Percentiles rank a stretch among this genome's conserved stretches.
Conservation (phyloP, 2,888 invertebrate genomes). For the Liodrosophila aerea region DNA sequence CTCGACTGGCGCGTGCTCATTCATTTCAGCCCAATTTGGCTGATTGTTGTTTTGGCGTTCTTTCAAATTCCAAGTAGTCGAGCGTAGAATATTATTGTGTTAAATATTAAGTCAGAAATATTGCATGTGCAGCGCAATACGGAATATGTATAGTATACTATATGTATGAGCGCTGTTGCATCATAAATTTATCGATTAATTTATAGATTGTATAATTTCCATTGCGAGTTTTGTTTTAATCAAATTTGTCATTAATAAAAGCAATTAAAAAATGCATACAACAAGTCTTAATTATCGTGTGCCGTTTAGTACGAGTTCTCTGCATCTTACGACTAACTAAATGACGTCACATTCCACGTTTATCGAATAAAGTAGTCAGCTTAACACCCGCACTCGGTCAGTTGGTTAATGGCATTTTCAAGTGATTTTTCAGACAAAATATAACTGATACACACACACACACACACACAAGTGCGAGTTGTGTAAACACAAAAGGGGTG, state of each 20-base stretch:
- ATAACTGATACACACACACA: neutral
- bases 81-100: slow-evolving; percentile 32
- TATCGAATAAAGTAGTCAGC: slow-evolving; percentile 15
- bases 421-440: neutral
- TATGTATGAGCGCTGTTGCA: too few relatives aligned
- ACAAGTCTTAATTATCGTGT: too few relatives aligned
- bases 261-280: too few relatives aligned
- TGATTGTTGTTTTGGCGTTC: slow-evolving; percentile 42
- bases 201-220: too few relatives aligned
- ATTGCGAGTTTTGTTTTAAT: too few relatives aligned
- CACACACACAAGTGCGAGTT: neutral
- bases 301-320: too few relatives aligned
- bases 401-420: slow-evolving; percentile 51
- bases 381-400: slow-evolving; percentile 44
- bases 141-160: too few relatives aligned
- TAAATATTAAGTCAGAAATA: slow-evolving; percentile 24
- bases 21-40: slow-evolving; percentile 17
- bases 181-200: too few relatives aligned
- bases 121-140: too few relatives aligned
- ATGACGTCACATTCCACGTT: slow-evolving; percentile 29
- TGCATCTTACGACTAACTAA: slow-evolving; percentile 3
- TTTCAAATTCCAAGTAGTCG: slow-evolving; percentile 46
- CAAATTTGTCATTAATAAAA: too few relatives aligned
- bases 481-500: neutral
- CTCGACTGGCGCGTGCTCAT: neutral